Conservation (phyloP, 2,113 vertebrate genomes). For the Erythrolamprus reginae region DNA sequence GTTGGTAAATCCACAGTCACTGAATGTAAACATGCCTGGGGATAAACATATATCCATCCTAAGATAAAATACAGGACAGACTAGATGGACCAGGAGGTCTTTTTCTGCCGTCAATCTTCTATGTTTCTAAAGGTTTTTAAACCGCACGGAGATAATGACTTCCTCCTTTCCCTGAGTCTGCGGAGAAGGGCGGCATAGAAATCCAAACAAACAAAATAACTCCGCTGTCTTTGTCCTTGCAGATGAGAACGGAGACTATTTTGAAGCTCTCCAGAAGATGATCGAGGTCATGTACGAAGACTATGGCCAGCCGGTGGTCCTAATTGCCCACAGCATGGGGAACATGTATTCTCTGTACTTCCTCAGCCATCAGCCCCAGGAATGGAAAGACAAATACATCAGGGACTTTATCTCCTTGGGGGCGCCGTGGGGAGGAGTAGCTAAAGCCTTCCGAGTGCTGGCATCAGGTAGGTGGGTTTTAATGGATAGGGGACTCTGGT, state of each 20-base stretch:
- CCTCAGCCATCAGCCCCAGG: slow-evolving; percentile 88
- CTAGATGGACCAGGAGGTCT: too few species aligned
- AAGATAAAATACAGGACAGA: too few species aligned
- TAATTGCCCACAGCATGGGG: slow-evolving; percentile 97
- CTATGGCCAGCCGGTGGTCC: slow-evolving; percentile 82
- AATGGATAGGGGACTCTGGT: rapidly evolving
- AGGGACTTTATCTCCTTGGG: slow-evolving; percentile 84
- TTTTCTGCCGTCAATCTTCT: too few species aligned
- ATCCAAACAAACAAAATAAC: too few species aligned
- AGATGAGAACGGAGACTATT: slow-evolving; percentile 93
- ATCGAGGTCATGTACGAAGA: slow-evolving; percentile 87
- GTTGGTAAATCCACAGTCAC: too few species aligned
- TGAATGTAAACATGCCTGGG: too few species aligned
- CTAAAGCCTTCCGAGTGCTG: slow-evolving; percentile 90
- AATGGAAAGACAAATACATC: slow-evolving; percentile 93
- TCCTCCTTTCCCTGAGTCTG: too few species aligned
- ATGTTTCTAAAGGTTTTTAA: neutral
- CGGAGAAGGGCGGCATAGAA: too few species aligned
- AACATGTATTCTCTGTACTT: slow-evolving; percentile 97
- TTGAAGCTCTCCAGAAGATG: slow-evolving; percentile 84
- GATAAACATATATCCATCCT: too few species aligned
- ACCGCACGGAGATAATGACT: neutral
- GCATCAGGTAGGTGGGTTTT: slow-evolving; percentile 78
- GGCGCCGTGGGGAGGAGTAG: slow-evolving; percentile 91
- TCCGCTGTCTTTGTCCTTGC: neutral